These are phyloP conservation scores for Plebejus melissa DNA, from an alignment of 2,888 invertebrate genomes.

Conservation along the genomic window DNA sequence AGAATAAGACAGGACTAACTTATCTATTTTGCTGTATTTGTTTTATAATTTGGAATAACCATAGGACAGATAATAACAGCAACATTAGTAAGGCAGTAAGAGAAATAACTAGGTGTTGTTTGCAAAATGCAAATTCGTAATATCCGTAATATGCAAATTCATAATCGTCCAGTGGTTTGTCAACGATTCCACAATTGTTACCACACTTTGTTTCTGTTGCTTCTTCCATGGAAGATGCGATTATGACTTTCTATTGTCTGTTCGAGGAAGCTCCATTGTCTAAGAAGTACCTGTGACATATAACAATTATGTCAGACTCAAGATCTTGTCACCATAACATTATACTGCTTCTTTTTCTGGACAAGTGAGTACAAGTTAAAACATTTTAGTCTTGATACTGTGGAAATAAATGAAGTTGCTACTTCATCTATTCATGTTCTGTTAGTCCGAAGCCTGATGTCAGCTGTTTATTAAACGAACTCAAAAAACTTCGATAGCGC, in stretches of 20 bases:
- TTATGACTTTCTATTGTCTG: constrained; percentile 11
- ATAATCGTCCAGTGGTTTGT: not conserved
- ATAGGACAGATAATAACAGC: not conserved
- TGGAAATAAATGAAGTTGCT: not conserved
- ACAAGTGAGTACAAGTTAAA: not conserved
- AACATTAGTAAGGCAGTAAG: not conserved
- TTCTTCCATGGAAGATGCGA: constrained; percentile 8
- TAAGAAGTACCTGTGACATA: not conserved
- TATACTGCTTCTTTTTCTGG: not conserved
- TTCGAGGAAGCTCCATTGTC: constrained; percentile 5
- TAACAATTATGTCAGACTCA: not conserved
- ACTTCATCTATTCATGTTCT: too few relatives aligned
- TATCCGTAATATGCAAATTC: not conserved
- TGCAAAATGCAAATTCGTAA: constrained; percentile 1
- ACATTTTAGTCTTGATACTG: not conserved
- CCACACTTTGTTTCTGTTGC: constrained; percentile 2
- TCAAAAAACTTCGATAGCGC: too few relatives aligned
- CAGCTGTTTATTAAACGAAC: too few relatives aligned
- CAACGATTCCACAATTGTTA: not conserved
- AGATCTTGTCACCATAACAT: not conserved
- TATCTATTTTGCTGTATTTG: not conserved
- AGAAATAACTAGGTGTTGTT: not conserved
- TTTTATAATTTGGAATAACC: not conserved
- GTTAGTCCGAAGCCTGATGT: too few relatives aligned
- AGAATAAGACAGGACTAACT: not conserved